These are phyloP conservation scores for Vimba vimba DNA, from an alignment of 2,113 vertebrate genomes.

Conservation along the genomic window DNA sequence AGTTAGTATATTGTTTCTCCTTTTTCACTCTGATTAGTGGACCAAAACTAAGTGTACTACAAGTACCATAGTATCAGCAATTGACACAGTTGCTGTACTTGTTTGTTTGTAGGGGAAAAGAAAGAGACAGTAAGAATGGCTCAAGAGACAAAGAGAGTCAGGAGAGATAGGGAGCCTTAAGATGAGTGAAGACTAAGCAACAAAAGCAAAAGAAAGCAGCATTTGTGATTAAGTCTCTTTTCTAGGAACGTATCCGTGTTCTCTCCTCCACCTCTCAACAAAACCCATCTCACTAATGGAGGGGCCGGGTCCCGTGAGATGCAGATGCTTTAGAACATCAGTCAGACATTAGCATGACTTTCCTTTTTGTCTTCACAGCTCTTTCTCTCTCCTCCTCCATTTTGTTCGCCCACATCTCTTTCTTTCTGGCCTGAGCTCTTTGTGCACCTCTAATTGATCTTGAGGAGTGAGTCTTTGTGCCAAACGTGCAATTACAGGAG, in stretches of 20 bases:
- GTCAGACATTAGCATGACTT: constrained; percentile 56
- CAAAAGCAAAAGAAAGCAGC: constrained; percentile 9
- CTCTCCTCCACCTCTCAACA: background rate
- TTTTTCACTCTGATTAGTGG: background rate
- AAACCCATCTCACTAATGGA: constrained; percentile 60
- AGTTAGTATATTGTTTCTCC: background rate
- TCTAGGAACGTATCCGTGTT: background rate
- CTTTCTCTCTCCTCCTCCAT: constrained; percentile 53
- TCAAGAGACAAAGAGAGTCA: background rate
- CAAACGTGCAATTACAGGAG: constrained; percentile 70
- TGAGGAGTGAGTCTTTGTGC: constrained; percentile 66
- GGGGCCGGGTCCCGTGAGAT: constrained; percentile 60
- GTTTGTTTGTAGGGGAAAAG: background rate
- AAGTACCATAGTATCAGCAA: background rate
- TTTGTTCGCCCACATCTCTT: constrained; percentile 48
- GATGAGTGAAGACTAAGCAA: background rate
- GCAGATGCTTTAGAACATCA: constrained; percentile 68
- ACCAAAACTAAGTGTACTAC: background rate
- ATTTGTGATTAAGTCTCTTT: background rate
- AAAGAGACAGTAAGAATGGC: background rate
- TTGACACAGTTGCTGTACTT: background rate
- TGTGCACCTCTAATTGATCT: constrained; percentile 77
- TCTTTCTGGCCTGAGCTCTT: constrained; percentile 62
- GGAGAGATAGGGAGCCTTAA: background rate
- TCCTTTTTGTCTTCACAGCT: constrained; percentile 67